phyloP scores from a whole-genome alignment of 2,888 invertebrate genomes.

The Thysanoteuthis rhombus region DNA sequence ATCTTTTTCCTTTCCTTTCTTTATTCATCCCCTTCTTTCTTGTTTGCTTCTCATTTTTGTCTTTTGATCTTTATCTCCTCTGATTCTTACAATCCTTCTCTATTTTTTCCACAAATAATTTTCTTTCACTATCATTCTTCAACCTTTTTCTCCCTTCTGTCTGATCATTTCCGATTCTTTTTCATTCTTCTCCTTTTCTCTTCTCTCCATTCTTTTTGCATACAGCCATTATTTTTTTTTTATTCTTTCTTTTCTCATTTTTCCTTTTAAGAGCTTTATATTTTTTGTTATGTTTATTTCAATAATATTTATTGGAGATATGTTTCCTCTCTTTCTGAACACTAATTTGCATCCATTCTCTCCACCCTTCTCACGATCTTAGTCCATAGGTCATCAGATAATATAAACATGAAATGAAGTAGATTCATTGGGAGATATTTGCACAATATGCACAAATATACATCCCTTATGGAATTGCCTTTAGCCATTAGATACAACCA shows the following conservation, averaged over 20 bases:
- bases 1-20: background rate
- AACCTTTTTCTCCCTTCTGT: background rate
- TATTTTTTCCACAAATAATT: background rate
- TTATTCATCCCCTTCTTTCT: background rate
- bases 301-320: background rate
- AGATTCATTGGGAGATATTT: background rate
- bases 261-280: background rate
- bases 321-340: background rate
- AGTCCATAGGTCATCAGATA: constrained; percentile 12
- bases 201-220: background rate
- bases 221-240: background rate
- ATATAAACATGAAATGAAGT: background rate
- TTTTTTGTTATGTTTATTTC: background rate
- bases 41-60: background rate
- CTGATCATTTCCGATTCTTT: background rate
- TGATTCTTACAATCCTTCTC: no score
- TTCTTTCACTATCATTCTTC: background rate
- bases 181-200: background rate
- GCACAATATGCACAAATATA: background rate
- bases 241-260: background rate
- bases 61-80: background rate
- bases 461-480: background rate
- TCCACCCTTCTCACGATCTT: background rate
- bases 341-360: background rate
- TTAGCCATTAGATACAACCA: background rate